These are phyloP conservation scores for Pleuronectes platessa DNA, from an alignment of 2,113 vertebrate genomes.

Conservation along the genomic window DNA sequence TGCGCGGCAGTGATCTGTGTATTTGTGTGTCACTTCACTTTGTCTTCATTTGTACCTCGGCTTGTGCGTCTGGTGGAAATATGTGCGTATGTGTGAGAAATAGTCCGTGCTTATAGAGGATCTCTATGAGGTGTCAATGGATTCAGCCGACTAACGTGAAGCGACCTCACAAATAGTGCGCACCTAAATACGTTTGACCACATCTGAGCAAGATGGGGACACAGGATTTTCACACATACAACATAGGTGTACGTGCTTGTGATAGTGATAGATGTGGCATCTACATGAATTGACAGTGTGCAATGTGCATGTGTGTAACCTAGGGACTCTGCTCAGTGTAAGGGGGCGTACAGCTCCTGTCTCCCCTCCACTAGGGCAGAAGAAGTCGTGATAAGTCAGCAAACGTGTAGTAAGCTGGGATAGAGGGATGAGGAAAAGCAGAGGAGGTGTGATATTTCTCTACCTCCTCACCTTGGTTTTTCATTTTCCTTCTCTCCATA, in stretches of 20 bases:
- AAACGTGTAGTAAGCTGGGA: conserved; percentile 7
- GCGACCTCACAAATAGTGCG: neutral
- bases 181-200: neutral
- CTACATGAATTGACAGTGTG: too few relatives aligned
- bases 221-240: neutral
- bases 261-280: too few relatives aligned
- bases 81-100: neutral
- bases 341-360: neutral
- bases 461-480: neutral
- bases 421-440: conserved; percentile 14
- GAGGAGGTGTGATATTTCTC: conserved; percentile 14
- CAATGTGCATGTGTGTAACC: too few relatives aligned
- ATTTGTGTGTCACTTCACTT: conserved; percentile 47
- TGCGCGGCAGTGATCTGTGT: conserved; percentile 50
- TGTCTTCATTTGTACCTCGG: conserved; percentile 54
- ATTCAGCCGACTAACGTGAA: neutral
- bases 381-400: conserved; percentile 70
- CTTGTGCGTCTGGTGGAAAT: conserved; percentile 22
- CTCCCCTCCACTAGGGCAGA: conserved; percentile 31
- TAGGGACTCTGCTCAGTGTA: too few relatives aligned
- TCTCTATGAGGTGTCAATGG: neutral
- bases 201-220: neutral
- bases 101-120: neutral
- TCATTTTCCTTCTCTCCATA: neutral
- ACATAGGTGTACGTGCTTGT: neutral